phyloP scores from a whole-genome alignment of 2,888 invertebrate species.

The Operophtera brumata region DNA sequence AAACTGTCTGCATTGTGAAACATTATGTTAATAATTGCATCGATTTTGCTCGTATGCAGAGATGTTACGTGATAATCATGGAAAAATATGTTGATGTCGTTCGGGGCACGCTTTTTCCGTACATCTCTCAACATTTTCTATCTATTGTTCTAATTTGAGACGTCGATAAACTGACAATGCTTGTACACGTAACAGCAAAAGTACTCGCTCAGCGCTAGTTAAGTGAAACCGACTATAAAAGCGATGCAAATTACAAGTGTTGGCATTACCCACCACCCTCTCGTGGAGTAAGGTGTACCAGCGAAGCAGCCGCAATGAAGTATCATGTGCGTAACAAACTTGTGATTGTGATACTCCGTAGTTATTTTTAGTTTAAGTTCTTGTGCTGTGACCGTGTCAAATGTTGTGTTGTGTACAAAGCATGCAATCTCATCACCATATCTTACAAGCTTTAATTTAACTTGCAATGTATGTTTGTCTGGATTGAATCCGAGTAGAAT shows the following conservation, averaged over 20 bases:
- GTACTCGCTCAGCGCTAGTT: slow-evolving; percentile 57
- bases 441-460: no score
- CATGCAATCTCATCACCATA: slow-evolving; percentile 11
- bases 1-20: slow-evolving; percentile 11
- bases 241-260: slow-evolving; percentile 76
- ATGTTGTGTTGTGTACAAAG: slow-evolving; percentile 40
- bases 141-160: slow-evolving; percentile 71
- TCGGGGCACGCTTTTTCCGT: slow-evolving; percentile 52
- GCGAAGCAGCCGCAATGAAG: slow-evolving; percentile 60
- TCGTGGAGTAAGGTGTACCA: slow-evolving; percentile 59
- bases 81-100: slow-evolving; percentile 47
- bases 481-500: no score
- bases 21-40: slow-evolving; percentile 13
- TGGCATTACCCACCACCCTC: slow-evolving; percentile 73
- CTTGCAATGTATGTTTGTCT: no score
- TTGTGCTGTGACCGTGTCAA: slow-evolving; percentile 28
- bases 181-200: slow-evolving; percentile 64
- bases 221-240: slow-evolving; percentile 78
- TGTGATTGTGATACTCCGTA: slow-evolving; percentile 30
- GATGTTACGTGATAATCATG: slow-evolving; percentile 45
- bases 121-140: slow-evolving; percentile 71
- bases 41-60: slow-evolving; percentile 6
- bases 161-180: slow-evolving; percentile 68
- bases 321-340: slow-evolving; percentile 70
- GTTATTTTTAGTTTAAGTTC: slow-evolving; percentile 15